A percentile compares a stretch with the other conserved stretches of the same genome.
Conservation (phyloP, 1,140 invertebrate species). For the Phocides pigmalion region DNA sequence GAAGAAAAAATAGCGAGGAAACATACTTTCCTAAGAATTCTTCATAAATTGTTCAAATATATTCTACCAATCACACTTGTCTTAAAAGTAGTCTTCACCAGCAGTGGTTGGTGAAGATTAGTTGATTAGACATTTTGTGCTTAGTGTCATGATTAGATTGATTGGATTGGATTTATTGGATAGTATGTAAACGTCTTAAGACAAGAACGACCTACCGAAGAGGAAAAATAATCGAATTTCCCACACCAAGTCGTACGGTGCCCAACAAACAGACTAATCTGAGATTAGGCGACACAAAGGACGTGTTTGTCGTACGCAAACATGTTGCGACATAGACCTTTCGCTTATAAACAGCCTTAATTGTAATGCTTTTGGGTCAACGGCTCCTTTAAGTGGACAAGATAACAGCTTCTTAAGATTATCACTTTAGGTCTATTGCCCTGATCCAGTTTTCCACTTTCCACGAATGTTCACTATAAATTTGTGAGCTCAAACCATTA, state of each 20-base stretch:
- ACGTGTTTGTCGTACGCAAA: constrained; percentile 21
- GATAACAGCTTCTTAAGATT: constrained; percentile 1
- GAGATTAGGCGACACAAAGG: constrained; percentile 16
- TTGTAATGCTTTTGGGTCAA: constrained; percentile 12
- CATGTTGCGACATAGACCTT: constrained; percentile 4
- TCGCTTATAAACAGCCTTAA: constrained; percentile 13
- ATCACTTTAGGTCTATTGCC: neutral
- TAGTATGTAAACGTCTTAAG: neutral
- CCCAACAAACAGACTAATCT: constrained; percentile 19
- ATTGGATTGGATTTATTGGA: too few species aligned
- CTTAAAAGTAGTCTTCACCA: too few species aligned
- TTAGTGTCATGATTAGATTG: too few species aligned
- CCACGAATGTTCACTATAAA: too few species aligned
- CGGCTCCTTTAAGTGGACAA: constrained; percentile 1
- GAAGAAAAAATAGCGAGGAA: too few species aligned
- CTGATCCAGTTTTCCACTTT: too few species aligned
- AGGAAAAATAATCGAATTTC: constrained; percentile 5
- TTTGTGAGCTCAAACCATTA: too few species aligned
- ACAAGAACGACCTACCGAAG: neutral
- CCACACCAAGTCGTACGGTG: neutral
- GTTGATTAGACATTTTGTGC: too few species aligned
- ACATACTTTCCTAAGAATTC: too few species aligned
- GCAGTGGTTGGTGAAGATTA: too few species aligned
- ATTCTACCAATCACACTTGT: too few species aligned
- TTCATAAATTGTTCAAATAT: too few species aligned